These are phyloP conservation scores for Emydura subglobosa DNA, from an alignment of 2,113 vertebrate species.

Conservation along the genomic window DNA sequence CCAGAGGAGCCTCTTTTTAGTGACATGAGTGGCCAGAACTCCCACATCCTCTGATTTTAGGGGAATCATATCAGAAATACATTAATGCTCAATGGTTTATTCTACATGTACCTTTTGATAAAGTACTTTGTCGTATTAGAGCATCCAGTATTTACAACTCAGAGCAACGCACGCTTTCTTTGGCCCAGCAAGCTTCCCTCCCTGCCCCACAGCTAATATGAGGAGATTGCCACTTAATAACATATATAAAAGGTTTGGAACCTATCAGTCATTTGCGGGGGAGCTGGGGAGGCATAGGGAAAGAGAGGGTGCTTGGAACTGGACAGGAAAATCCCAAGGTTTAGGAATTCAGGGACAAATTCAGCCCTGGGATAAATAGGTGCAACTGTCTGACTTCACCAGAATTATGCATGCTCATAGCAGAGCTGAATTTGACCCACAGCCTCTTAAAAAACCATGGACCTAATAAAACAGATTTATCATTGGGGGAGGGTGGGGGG, in stretches of 20 bases:
- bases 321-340: conserved; percentile 63
- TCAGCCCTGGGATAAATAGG: conserved; percentile 48
- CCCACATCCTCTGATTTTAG: neutral
- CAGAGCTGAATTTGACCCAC: neutral
- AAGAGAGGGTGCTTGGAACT: neutral
- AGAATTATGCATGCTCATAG: conserved; percentile 33
- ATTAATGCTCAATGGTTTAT: neutral
- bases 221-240: conserved; percentile 52
- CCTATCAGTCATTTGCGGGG: conserved; percentile 38
- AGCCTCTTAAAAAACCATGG: conserved; percentile 9
- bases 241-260: conserved; percentile 60
- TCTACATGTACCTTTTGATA: neutral
- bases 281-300: no score
- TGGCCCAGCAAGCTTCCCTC: conserved; percentile 10
- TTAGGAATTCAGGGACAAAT: conserved; percentile 32
- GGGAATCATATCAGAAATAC: neutral
- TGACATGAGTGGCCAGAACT: neutral
- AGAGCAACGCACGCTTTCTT: conserved; percentile 22
- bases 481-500: conserved; percentile 9
- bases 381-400: conserved; percentile 29
- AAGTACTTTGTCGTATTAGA: neutral
- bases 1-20: neutral
- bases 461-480: conserved; percentile 52
- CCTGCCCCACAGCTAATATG: neutral
- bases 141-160: neutral